Base-by-base conservation (phyloP, 1,140 invertebrate species). In the Coptotermes formosanus region DNA sequence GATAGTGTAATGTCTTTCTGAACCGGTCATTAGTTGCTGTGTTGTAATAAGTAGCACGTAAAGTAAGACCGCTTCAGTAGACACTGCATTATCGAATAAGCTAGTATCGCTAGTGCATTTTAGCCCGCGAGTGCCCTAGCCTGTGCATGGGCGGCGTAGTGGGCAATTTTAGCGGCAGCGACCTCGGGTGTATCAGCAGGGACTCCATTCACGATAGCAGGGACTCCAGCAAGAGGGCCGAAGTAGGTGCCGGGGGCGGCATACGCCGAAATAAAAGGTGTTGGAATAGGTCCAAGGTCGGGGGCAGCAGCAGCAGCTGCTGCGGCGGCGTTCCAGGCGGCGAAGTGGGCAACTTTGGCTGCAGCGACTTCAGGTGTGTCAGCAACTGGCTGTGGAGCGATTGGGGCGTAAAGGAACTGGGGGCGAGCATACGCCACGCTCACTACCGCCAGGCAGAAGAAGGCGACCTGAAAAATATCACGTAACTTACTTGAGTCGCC, bases 161-260 rank as follows among this genome's bases (percentile, higher is more conserved):
- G 90, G 21, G 87, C 88, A 82, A 87, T 87, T 83, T 88, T 90
- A 75, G 90, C 90, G 43, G 88, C 87, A 32, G 86, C 81, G 21
- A 90, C 89, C 75, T 89, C 89, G 19, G 89, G 88, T 30, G 89
- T 89, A 64, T 88, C 87, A 1, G 89, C 88, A 2, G 90, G 87
- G 85, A 88, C 85, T 87, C 83, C 9, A 88, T 87, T 7, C 86
- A 87, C 30, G 89, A 88, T 12, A 84, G 48, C 1, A 85, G 87
- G 86, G 3, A 75, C 64, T 1, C 64, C 64, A 30, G 64, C 64
- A 30, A n/a, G n/a, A 30, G 25, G n/a, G 9, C 64, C 64, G 25
- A 6, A 12, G n/a, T 75, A 75, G 64, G 64, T 16, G 7, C 25
- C 25, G n/a, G 64, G 25, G 64, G 64, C 64, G n/a, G 25, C 64